Evolutionary conservation across 2,113 vertebrate species (phyloP).

Genomic region (Ctenodactylus gundi): DNA sequence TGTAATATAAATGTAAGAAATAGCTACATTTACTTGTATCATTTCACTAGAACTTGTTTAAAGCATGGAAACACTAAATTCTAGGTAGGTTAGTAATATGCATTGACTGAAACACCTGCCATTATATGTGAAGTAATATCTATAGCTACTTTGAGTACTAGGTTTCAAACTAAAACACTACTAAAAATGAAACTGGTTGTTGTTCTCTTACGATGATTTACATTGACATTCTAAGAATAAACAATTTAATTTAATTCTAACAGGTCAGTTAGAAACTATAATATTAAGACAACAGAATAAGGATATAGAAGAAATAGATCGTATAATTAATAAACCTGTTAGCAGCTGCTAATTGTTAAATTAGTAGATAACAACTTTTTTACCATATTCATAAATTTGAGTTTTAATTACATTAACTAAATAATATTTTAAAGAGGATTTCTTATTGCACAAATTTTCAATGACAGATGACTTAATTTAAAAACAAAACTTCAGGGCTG

Average conservation of each 20-base stretch:
- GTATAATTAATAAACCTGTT: neutral
- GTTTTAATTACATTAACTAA: conserved; percentile 26
- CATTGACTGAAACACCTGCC: neutral
- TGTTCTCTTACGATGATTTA: conserved; percentile 39
- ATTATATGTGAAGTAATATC: neutral
- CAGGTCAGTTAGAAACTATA: neutral
- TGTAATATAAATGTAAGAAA: neutral
- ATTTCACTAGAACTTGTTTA: conserved; percentile 3
- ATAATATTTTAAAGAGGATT: neutral
- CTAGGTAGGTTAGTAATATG: neutral
- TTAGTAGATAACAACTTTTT: neutral
- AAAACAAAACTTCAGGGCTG: too few relatives aligned
- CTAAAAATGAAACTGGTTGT: conserved; percentile 46
- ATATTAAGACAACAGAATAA: conserved; percentile 7
- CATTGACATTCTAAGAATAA: conserved; percentile 31
- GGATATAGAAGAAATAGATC: neutral
- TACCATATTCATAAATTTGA: neutral
- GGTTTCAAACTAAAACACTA: conserved; percentile 52
- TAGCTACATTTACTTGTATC: neutral
- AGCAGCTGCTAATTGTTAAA: too few relatives aligned
- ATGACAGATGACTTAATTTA: too few relatives aligned
- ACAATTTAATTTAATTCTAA: conserved; percentile 39
- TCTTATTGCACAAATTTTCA: conserved; percentile 29
- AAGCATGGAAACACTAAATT: neutral
- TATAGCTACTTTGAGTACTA: conserved; percentile 44